These are phyloP conservation scores for Timandra comae DNA, from an alignment of 2,888 invertebrate genomes.

Conservation along the genomic window DNA sequence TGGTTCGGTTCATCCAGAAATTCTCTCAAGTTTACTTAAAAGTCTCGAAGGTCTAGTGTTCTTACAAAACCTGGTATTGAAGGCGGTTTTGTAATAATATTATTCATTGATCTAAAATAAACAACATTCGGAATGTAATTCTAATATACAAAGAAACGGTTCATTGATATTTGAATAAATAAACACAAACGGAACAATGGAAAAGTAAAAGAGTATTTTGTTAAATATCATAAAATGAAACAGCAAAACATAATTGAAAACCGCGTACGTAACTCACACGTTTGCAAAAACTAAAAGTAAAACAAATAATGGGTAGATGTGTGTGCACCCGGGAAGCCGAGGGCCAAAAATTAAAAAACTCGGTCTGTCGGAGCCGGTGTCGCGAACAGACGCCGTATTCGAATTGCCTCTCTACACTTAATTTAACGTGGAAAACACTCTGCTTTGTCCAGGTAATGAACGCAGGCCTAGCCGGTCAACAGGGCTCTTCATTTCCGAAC, in stretches of 20 bases:
- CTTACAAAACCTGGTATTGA: no score
- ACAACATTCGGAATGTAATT: no score
- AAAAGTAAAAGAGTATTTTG: constrained; percentile 22
- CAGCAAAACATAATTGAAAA: constrained; percentile 40
- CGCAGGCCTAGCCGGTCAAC: constrained; percentile 33
- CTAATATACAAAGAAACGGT: no score
- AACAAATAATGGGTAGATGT: constrained; percentile 32
- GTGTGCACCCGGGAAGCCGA: constrained; percentile 16
- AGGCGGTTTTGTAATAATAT: no score
- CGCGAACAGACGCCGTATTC: constrained; percentile 57
- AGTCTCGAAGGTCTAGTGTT: no score
- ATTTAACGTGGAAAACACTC: constrained; percentile 71
- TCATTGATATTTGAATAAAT: no score
- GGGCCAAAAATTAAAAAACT: constrained; percentile 67
- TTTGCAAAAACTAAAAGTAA: constrained; percentile 30
- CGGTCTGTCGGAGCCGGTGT: constrained; percentile 49
- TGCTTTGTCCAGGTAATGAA: constrained; percentile 68
- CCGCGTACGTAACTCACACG: constrained; percentile 26
- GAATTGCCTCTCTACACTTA: constrained; percentile 71
- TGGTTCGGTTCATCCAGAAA: no score
- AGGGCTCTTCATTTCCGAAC: constrained; percentile 34
- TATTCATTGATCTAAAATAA: no score
- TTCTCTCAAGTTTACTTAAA: no score
- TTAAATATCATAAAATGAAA: constrained; percentile 26
- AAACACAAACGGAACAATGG: constrained; percentile 9